These are phyloP conservation scores for Cacatua alba DNA, from an alignment of 2,113 vertebrate species.

Conservation along the genomic window DNA sequence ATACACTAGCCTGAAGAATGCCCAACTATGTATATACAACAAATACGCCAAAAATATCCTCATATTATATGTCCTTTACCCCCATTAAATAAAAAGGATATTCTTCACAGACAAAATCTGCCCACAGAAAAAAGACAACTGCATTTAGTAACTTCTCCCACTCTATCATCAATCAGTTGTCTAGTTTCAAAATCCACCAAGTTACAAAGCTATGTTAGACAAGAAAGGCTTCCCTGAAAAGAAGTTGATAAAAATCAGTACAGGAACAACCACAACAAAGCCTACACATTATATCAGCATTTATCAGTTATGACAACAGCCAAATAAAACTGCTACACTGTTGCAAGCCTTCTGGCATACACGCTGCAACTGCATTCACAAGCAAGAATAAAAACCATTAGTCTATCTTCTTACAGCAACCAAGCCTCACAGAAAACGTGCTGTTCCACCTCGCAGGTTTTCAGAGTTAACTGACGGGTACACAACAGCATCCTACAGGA, in stretches of 20 bases:
- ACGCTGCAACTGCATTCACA: neutral
- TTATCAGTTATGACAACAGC: constrained; percentile 29
- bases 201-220: neutral
- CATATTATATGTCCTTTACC: neutral
- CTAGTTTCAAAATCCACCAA: constrained; percentile 2
- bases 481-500: neutral
- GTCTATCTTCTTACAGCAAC: neutral
- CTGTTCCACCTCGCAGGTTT: neutral
- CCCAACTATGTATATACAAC: neutral
- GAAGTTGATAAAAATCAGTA: constrained; percentile 17
- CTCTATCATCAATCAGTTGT: neutral
- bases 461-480: neutral
- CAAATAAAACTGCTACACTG: constrained; percentile 19
- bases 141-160: neutral
- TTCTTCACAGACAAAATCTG: neutral
- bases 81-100: neutral
- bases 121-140: neutral
- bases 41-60: neutral
- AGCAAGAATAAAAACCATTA: neutral
- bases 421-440: neutral
- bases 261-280: constrained; percentile 39
- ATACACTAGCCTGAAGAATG: neutral
- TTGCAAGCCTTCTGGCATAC: neutral
- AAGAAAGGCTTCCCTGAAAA: constrained; percentile 48
- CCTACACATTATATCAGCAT: constrained; percentile 26